phyloP scores from a whole-genome alignment of 1,140 invertebrate species.

The Drosophila ohnishii region DNA sequence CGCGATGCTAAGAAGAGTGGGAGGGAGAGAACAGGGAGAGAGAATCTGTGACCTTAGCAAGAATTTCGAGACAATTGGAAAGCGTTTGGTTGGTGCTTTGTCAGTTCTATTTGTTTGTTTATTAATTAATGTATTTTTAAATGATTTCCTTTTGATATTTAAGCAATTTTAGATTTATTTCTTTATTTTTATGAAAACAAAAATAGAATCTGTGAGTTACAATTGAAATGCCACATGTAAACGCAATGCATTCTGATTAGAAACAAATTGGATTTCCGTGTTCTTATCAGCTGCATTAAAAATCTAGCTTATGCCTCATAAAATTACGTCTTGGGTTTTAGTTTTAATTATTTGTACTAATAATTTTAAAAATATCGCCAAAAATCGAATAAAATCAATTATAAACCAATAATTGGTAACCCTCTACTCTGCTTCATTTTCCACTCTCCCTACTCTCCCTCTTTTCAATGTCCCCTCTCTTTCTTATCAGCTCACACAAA shows the following conservation, averaged over 20 bases:
- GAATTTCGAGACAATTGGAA: slow-evolving; percentile 48
- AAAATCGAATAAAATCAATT: background rate
- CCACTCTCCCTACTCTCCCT: background rate
- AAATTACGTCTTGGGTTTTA: background rate
- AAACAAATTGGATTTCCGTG: background rate
- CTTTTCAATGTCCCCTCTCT: background rate
- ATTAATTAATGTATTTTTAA: too few species aligned
- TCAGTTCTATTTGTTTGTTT: background rate
- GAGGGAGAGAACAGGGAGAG: background rate
- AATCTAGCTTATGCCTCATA: background rate
- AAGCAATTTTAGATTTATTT: background rate
- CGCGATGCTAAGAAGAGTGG: slow-evolving; percentile 3
- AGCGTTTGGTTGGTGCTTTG: background rate
- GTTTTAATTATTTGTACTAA: background rate
- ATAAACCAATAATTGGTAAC: background rate
- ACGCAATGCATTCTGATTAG: background rate
- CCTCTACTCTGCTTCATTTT: background rate
- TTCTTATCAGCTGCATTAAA: background rate
- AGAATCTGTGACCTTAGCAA: slow-evolving; percentile 63
- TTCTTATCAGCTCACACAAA: slow-evolving; percentile 21
- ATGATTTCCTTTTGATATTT: background rate
- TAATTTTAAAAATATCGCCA: background rate
- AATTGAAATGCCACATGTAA: background rate
- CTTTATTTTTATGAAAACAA: background rate
- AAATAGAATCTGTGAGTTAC: background rate